Conservation (phyloP, 2,888 invertebrate genomes). For the Abscondita cerata region DNA sequence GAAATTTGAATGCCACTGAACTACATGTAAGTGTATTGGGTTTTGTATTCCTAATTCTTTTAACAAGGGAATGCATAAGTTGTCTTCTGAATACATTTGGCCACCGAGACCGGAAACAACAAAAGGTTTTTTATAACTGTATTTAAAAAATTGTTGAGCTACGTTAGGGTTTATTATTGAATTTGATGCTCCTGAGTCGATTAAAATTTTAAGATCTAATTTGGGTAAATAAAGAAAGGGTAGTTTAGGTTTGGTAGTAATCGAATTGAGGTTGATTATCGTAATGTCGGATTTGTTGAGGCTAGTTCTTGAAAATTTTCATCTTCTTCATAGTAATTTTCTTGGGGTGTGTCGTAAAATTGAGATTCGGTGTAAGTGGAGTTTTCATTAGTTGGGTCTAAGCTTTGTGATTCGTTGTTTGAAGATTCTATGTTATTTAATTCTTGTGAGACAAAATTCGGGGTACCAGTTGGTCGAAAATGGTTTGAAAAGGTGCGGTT, state of each 20-base stretch:
- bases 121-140: not conserved
- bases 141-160: not conserved
- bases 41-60: not conserved
- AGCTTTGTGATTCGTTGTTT: not conserved
- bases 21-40: slow-evolving; percentile 1
- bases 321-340: not conserved
- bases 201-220: not conserved
- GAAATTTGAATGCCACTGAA: slow-evolving; percentile 5
- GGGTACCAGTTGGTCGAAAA: not conserved
- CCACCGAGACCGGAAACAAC: not conserved
- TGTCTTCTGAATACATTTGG: not conserved
- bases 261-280: not conserved
- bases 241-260: not conserved
- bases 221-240: not conserved
- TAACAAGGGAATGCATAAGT: not conserved
- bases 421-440: not conserved
- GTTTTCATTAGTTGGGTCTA: not conserved
- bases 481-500: not conserved
- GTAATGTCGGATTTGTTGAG: not conserved
- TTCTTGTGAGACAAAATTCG: not conserved
- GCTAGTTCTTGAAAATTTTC: not conserved
- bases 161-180: not conserved
- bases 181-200: slow-evolving; percentile 1
- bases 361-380: no score
- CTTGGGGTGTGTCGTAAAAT: no score